Conservation (phyloP, 2,797 vertebrate species). For the Rhinoraja longicauda region DNA sequence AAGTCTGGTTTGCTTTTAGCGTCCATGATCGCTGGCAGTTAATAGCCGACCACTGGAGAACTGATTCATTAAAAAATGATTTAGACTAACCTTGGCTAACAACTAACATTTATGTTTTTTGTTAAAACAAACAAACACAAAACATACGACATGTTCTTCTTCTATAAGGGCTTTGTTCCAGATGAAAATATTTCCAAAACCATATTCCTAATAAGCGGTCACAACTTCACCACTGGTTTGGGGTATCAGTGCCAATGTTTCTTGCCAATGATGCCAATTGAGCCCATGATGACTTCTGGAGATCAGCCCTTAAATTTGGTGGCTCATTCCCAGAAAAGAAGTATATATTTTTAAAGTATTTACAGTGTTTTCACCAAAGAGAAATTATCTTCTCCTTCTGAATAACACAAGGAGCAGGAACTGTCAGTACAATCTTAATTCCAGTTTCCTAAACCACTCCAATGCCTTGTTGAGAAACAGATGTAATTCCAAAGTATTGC, state of each 20-base stretch:
- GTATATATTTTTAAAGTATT: not conserved
- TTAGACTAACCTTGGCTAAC: constrained; percentile 25
- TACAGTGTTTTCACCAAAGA: not conserved
- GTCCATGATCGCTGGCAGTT: constrained; percentile 32
- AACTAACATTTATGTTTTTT: constrained; percentile 24
- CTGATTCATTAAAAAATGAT: constrained; percentile 34
- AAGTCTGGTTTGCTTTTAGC: constrained; percentile 27
- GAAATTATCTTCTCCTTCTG: too few species aligned
- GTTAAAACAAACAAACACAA: constrained; percentile 34
- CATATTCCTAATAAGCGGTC: not conserved
- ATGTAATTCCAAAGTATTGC: too few species aligned
- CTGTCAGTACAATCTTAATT: too few species aligned
- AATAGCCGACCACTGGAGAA: constrained; percentile 27
- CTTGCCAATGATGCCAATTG: too few species aligned
- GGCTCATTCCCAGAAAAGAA: not conserved
- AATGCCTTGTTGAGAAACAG: too few species aligned
- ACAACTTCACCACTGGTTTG: not conserved
- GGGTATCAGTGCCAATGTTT: not conserved
- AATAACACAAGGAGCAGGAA: too few species aligned
- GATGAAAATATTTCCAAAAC: constrained; percentile 4
- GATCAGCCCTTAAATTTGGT: not conserved
- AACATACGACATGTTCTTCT: not conserved
- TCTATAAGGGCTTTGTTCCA: not conserved
- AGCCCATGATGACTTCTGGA: not conserved
- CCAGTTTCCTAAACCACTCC: too few species aligned